phyloP scores from a whole-genome alignment of 2,113 vertebrate genomes.

The Cavia aperea region DNA sequence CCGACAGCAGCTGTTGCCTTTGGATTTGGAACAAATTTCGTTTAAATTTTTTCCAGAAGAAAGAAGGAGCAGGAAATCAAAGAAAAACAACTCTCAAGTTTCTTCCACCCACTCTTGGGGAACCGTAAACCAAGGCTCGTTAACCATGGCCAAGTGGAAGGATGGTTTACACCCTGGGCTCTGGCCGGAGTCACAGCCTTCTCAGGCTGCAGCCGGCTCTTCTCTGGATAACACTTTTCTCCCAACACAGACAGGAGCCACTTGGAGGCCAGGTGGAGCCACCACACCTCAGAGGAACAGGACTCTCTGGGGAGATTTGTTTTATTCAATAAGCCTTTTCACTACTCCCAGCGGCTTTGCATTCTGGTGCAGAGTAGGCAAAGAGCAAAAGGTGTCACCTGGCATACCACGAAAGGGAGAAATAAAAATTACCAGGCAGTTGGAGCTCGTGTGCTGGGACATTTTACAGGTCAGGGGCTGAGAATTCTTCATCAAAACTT shows the following conservation, averaged over 20 bases:
- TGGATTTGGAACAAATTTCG: conserved; percentile 1
- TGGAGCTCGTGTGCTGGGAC: not conserved
- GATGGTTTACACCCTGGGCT: not conserved
- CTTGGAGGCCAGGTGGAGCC: not conserved
- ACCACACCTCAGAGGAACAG: rapidly evolving
- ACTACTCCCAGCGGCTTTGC: not conserved
- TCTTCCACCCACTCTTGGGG: conserved; percentile 15
- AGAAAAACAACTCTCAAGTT: conserved; percentile 31
- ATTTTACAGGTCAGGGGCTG: not conserved
- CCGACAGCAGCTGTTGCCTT: not conserved
- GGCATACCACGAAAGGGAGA: not conserved
- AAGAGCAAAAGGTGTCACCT: not conserved
- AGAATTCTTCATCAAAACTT: not conserved
- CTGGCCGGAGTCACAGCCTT: not conserved
- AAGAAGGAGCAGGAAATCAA: conserved; percentile 38
- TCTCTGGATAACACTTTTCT: not conserved
- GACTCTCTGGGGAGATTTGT: no score
- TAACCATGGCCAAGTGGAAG: not conserved
- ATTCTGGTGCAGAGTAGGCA: not conserved
- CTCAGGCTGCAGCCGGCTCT: not conserved
- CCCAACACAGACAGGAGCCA: not conserved
- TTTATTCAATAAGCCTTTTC: not conserved
- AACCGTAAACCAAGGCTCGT: not conserved
- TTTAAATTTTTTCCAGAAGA: conserved; percentile 12
- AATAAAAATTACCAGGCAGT: not conserved